Base-by-base conservation (phyloP, 2,888 invertebrate genomes). In the Chrysolina haemoptera region DNA sequence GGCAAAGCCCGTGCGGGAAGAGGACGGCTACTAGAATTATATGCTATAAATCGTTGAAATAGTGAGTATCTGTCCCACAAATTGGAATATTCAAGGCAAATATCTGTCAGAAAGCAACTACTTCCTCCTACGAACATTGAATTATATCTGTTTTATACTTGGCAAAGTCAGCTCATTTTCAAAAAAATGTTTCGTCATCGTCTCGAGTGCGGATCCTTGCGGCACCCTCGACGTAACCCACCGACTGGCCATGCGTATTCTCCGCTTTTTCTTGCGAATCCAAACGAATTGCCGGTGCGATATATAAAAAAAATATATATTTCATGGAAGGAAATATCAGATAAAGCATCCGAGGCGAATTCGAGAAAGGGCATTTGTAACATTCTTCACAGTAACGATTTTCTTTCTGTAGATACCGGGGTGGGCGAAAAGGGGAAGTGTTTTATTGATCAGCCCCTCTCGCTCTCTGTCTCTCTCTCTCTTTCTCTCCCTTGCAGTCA, bases 391-490 rank as follows among this genome's bases (percentile, higher is more conserved):
- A 80, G 86, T 87, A 87, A 87, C 87, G 87, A 87, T 87, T 87
- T 87, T 87, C 87, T 87, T 87, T 87, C 86, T 83, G 82, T 82
- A 81, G 85, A 82, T 82, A 81, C 73, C 82, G 81, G 84, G 85
- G 85, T 80, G 83, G 85, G 85, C 81, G 85, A 83, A 84, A 85
- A 84, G 86, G 88, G 86, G 86, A 86, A 87, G 87, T 88, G 89
- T 89, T 89, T 90, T 90, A 90, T 90, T 90, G 90, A 90, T 90
- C 90, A 90, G 87, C 88, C 88, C 87, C 87, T 86, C 85, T 78
- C 77, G 78, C 78, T 78, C 76, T 65, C 77, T 71, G 66, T 78
- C 74, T 73, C 75, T 70, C 73, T 78, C 74, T 73, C 75, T 70
- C 73, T 68, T 66, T 64, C 85, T 83, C 76, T 71, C 79, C 85